phyloP scores from a whole-genome alignment of 2,113 vertebrate genomes.

The Bolborhynchus lineola region DNA sequence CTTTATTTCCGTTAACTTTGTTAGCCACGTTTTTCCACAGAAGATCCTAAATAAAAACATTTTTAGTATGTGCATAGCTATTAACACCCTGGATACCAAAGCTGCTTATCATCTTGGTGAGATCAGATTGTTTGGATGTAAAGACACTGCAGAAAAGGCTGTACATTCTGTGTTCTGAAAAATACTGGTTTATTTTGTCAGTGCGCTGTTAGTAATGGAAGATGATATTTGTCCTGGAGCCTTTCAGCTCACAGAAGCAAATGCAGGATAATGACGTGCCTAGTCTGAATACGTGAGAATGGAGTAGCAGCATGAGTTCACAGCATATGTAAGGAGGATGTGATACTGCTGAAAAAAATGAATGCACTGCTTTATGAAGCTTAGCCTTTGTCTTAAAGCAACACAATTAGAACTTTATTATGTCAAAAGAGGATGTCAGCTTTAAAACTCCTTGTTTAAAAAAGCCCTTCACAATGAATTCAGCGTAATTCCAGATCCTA shows the following conservation, averaged over 20 bases:
- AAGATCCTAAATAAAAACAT: neutral
- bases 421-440: conserved; percentile 45
- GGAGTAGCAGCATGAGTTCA: neutral
- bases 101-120: neutral
- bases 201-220: neutral
- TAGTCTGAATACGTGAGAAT: conserved; percentile 10
- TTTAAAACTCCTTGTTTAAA: conserved; percentile 27
- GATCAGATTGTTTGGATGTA: neutral
- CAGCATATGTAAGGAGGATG: neutral
- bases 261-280: neutral
- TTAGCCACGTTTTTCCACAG: neutral
- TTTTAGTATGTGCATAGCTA: neutral
- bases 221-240: neutral
- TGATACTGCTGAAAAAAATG: conserved; percentile 12
- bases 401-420: conserved; percentile 3
- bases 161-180: neutral
- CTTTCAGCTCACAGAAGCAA: neutral
- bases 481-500: conserved; percentile 43
- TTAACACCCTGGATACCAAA: neutral
- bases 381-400: conserved; percentile 33
- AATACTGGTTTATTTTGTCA: neutral
- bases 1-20: neutral
- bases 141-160: neutral
- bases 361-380: neutral
- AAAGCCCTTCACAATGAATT: conserved; percentile 23